Conservation (phyloP, 35 echinoderm and acorn worm genomes). For the Hemicentrotus pulcherrimus region DNA sequence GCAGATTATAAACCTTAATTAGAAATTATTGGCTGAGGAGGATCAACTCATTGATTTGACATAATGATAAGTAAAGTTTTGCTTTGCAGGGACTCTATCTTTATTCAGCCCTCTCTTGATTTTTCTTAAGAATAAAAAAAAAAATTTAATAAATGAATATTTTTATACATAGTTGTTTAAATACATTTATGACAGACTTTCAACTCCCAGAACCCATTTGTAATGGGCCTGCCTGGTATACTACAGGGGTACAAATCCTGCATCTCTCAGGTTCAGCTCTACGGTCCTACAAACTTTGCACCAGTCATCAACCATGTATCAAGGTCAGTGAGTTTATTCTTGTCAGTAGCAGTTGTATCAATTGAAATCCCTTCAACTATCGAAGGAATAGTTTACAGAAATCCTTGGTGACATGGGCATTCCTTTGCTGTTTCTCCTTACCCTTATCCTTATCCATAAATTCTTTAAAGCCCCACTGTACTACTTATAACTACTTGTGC, state of each 20-base stretch:
- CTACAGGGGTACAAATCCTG: constrained; percentile 91
- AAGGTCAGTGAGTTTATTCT: constrained; percentile 53
- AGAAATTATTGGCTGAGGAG: neutral
- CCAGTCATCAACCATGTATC: constrained; percentile 99
- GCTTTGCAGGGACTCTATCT: neutral
- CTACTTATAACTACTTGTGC: too few relatives aligned
- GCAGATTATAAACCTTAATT: too few relatives aligned
- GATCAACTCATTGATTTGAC: neutral
- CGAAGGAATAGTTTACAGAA: too few relatives aligned
- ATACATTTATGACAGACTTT: constrained; percentile 68
- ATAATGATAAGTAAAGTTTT: neutral
- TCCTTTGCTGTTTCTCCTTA: too few relatives aligned
- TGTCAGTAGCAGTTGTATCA: too few relatives aligned
- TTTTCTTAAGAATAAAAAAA: too few relatives aligned
- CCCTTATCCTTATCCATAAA: too few relatives aligned
- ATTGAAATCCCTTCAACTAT: too few relatives aligned
- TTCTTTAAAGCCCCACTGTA: too few relatives aligned
- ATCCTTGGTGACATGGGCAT: too few relatives aligned
- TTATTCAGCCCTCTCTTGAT: neutral
- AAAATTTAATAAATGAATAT: too few relatives aligned
- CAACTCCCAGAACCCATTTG: constrained; percentile 89
- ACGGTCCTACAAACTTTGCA: constrained; percentile 99
- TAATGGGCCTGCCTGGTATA: constrained; percentile 82
- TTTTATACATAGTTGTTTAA: too few relatives aligned
- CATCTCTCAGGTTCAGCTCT: constrained; percentile 84